phyloP scores from a whole-genome alignment of 2,888 invertebrate species.

The Endomychus coccineus region DNA sequence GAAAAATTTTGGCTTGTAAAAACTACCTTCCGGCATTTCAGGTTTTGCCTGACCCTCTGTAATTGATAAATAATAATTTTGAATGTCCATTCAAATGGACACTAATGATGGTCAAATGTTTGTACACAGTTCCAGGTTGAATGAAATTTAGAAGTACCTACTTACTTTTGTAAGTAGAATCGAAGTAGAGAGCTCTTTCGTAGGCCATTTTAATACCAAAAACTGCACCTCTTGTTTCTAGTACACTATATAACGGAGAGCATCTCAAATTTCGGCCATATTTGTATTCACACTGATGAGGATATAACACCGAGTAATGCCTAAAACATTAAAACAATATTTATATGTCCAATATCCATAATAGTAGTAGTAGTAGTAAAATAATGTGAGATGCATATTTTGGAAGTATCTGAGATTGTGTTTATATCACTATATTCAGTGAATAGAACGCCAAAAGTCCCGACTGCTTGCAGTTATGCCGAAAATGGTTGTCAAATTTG shows the following conservation, averaged over 20 bases:
- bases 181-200: slow-evolving; percentile 63
- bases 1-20: slow-evolving; percentile 62
- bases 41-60: slow-evolving; percentile 46
- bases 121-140: no score
- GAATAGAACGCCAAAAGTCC: no score
- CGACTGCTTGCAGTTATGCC: no score
- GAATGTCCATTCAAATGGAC: no score
- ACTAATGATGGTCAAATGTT: no score
- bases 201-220: slow-evolving; percentile 67
- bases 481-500: no score
- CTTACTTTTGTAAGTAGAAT: slow-evolving; percentile 49
- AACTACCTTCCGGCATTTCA: slow-evolving; percentile 53
- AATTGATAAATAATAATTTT: slow-evolving; percentile 9
- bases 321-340: slow-evolving; percentile 30
- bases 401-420: no score
- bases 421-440: no score
- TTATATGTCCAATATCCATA: slow-evolving; percentile 7
- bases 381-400: no score
- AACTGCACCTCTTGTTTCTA: slow-evolving; percentile 56
- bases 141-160: no score
- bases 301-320: slow-evolving; percentile 52
- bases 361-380: no score
- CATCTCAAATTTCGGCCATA: slow-evolving; percentile 55
- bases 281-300: slow-evolving; percentile 54
- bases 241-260: slow-evolving; percentile 60